phyloP scores from a whole-genome alignment of 2,113 vertebrate species.

The Onychostoma macrolepis region DNA sequence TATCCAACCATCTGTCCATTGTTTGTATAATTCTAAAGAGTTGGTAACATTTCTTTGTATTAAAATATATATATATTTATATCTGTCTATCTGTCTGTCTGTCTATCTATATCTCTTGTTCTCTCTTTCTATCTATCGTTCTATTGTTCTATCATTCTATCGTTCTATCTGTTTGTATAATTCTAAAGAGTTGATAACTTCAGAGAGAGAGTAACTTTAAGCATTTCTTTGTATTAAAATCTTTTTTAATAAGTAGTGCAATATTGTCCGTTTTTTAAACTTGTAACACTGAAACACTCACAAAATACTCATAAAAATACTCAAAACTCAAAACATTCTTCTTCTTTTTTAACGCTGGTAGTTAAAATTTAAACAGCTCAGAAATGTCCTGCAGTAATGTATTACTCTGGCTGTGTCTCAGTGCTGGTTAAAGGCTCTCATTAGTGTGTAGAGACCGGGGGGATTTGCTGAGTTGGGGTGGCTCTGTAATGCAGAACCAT shows the following conservation, averaged over 20 bases:
- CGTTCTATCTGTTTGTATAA: neutral
- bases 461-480: slow-evolving; percentile 63
- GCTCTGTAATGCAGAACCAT: slow-evolving; percentile 62
- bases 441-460: slow-evolving; percentile 64
- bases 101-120: no score
- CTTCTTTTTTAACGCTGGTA: neutral
- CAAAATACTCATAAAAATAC: neutral
- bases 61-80: no score
- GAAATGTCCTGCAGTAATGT: slow-evolving; percentile 5
- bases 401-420: slow-evolving; percentile 28
- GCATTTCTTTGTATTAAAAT: no score
- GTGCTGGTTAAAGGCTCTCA: slow-evolving; percentile 59
- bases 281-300: neutral
- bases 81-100: neutral
- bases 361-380: neutral
- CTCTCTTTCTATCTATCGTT: no score
- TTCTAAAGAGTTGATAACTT: neutral
- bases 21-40: no score
- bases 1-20: no score
- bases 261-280: neutral
- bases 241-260: no score
- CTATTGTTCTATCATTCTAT: no score
- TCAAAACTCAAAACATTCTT: neutral
- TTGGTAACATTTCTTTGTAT: no score
- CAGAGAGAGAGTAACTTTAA: neutral